Conservation (phyloP, 37 sponge, comb jelly and placozoan genomes). For the Halisarca cf. caerulea region DNA sequence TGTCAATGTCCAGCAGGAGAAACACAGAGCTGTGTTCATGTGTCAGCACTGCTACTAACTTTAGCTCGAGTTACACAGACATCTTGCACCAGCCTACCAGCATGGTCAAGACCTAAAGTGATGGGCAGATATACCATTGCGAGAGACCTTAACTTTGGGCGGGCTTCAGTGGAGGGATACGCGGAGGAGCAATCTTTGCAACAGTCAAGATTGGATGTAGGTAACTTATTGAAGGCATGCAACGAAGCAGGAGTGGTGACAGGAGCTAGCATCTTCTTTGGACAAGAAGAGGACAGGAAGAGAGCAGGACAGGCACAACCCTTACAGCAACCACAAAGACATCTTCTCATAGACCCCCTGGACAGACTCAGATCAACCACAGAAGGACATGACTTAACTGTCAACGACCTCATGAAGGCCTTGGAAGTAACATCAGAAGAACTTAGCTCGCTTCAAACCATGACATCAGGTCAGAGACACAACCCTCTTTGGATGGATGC, state of each 20-base stretch:
- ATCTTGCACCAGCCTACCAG: conserved; percentile 25
- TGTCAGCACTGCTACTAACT: conserved; percentile 12
- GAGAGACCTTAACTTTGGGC: conserved; percentile 24
- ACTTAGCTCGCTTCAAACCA: conserved; percentile 7
- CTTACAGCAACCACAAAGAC: not conserved
- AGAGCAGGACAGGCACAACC: not conserved
- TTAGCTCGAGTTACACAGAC: conserved; percentile 17
- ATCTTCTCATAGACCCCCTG: conserved; percentile 13
- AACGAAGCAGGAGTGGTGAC: not conserved
- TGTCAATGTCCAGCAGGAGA: conserved; percentile 9
- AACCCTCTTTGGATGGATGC: conserved; percentile 45
- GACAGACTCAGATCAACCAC: not conserved
- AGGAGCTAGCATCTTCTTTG: not conserved
- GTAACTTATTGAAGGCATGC: not conserved
- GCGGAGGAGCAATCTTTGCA: not conserved
- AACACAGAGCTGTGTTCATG: conserved; percentile 17
- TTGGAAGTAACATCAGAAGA: conserved; percentile 16
- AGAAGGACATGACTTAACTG: conserved; percentile 4
- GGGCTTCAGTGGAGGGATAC: conserved; percentile 30
- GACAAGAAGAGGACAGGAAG: not conserved
- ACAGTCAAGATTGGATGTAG: not conserved
- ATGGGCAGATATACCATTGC: not conserved
- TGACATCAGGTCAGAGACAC: conserved; percentile 30
- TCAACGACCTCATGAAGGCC: conserved; percentile 5
- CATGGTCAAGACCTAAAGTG: conserved; percentile 31